Conservation (phyloP, 2,888 invertebrate genomes). For the Lamellibrachia columna region DNA sequence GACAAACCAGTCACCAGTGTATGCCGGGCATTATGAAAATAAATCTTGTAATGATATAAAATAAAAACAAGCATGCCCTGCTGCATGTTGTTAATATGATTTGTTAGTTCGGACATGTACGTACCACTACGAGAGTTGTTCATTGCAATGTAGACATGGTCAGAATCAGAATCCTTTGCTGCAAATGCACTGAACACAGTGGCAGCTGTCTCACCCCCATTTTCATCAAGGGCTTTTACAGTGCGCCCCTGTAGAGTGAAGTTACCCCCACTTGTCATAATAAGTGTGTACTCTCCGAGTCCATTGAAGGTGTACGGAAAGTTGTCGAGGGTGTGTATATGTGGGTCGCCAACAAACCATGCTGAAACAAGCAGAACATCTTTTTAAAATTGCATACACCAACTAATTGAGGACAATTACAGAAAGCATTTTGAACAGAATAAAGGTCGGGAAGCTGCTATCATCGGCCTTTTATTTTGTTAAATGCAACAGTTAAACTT, state of each 20-base stretch:
- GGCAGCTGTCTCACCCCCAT: conserved; percentile 22
- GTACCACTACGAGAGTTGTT: conserved; percentile 24
- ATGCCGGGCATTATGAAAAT: no score
- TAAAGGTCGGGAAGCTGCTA: no score
- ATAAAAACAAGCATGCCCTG: background rate
- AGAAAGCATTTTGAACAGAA: background rate
- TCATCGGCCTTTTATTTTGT: no score
- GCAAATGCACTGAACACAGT: conserved; percentile 36
- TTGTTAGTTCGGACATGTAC: background rate
- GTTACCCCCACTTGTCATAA: conserved; percentile 17
- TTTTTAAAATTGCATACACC: background rate
- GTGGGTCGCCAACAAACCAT: conserved; percentile 43
- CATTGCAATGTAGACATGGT: conserved; percentile 18
- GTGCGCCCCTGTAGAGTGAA: conserved; percentile 35
- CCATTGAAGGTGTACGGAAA: conserved; percentile 39
- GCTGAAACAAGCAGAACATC: conserved; percentile 19
- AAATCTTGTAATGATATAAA: background rate
- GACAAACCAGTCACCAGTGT: no score
- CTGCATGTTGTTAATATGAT: no score
- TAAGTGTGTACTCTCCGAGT: conserved; percentile 31
- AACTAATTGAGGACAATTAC: background rate
- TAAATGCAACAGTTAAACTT: no score
- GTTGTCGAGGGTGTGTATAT: conserved; percentile 42
- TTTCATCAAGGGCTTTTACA: conserved; percentile 17
- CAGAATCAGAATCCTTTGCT: conserved; percentile 25